Base-by-base conservation (phyloP, 2,113 vertebrate genomes). In the Corythoichthys haematopterus region DNA sequence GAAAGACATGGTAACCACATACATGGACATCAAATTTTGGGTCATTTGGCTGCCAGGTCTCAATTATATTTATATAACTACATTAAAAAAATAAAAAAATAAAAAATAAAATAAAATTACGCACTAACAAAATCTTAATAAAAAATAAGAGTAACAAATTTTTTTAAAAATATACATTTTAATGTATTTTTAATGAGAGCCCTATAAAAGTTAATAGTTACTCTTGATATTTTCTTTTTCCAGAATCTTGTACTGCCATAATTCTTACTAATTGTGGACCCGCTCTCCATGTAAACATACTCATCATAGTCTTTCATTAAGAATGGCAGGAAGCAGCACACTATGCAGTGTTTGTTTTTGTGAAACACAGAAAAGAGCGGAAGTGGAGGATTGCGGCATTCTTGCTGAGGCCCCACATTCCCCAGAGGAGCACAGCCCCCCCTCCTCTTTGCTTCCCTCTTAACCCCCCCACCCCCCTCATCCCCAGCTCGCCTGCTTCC, bases 341-440 rank as follows among this genome's bases (percentile, higher is more conserved):
- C 65, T 59, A 53, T 8, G 9, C 40, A 43, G 71, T 56, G 48
- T 70, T 64, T 71, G 66, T 77, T 58, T 60, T 62, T 40, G 72
- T 75, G 20, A 76, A 71, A 64, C 58, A 58, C 64, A 72, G 69
- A 57, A 67, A n/a, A 6, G 61, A 76, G 69, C 64, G 75, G 83
- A 81, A 81, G 71, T 71, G 40, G 74, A 76, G 72, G 74, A 79
- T 79, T 80, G 81, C 81, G 55, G 64, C 83, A 82, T 82, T 81
- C 80, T 82, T 74, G 64, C 28, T 56, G 85, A 72, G 87, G 83
- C 84, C 80, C 77, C 80, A 76, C 75, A 71, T 79, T 80, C 76
- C 82, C 80, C 77, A 68, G 71, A 80, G 82, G 81, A 57, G 57
- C 70, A 58, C 65, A 70, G 55, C 65, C 65, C 68, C 64, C 71